Percentiles rank a stretch among this genome's conserved stretches.
phyloP scores from a whole-genome alignment of 2,888 invertebrate genomes.

The Phragmatobia fuliginosa region DNA sequence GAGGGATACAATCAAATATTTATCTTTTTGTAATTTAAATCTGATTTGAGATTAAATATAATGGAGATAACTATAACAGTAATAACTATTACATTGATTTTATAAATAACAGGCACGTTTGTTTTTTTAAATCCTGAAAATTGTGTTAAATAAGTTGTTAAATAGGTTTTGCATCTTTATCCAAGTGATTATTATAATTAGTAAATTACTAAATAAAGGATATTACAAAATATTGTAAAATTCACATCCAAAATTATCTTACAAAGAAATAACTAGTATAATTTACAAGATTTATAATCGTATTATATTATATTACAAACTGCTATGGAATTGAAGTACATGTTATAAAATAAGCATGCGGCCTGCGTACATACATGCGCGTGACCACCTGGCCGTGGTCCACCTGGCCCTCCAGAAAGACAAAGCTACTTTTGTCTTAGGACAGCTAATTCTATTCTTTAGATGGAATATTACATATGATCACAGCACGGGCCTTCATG shows the following conservation, averaged over 20 bases:
- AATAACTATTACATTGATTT: neutral
- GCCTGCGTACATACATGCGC: too few species aligned
- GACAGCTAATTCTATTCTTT: neutral
- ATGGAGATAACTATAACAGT: neutral
- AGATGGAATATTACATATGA: neutral
- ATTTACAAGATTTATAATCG: too few species aligned
- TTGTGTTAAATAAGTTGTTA: neutral
- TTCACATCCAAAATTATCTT: neutral
- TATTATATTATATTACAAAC: too few species aligned
- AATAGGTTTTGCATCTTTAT: neutral
- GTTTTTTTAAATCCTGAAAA: neutral
- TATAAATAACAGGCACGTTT: neutral
- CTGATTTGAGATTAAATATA: too few species aligned
- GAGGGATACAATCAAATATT: neutral
- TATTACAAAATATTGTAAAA: neutral
- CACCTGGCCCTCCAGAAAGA: neutral
- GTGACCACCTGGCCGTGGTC: too few species aligned
- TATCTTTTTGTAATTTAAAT: neutral
- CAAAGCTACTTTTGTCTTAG: neutral
- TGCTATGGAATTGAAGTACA: too few species aligned
- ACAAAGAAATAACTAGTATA: neutral
- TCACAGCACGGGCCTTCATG: neutral
- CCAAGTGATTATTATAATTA: neutral
- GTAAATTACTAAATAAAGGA: neutral
- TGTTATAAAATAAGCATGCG: too few species aligned